Base-by-base conservation (phyloP, 64 coral and sea anemone species). In the Montipora efflorescens region DNA sequence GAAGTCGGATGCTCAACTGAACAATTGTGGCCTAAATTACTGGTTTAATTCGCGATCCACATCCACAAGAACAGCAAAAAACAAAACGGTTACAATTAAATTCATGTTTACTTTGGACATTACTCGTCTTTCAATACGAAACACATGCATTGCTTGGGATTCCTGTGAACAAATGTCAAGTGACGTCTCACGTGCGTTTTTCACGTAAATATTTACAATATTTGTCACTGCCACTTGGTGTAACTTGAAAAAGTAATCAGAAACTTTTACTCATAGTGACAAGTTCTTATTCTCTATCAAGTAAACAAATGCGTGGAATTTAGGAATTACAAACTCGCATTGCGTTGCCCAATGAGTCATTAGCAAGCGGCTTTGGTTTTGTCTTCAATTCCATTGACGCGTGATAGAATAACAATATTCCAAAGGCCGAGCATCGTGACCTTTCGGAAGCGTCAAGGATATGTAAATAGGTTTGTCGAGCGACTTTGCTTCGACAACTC, bases 361-460 rank as follows among this genome's bases (percentile, higher is more conserved):
- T 71, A 21, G 4, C 20, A 15, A 7, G 21, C 12, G 53, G 68
- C 68, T 71, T 71, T 71, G 4, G 68, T 18, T 8, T 86, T 86
- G 82, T 86, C 48, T 86, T 86, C 66, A 22, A 20, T 8, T 78
- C 62, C 82, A 72, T 71, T 86, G 59, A 86, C 50, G 82, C 82
- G 67, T 86, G 28, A 12, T 21, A 16, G 13, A 62, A 61, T 66
- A 64, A 82, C 80, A 82, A 82, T 82, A 59, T 64, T 25, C 23
- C 7, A 18, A 69, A 21, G 45, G 62, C 19, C 82, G 46, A 13
- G 82, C 82, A 49, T 84, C 47, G 61, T 78, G 66, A 69, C 82
- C 82, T 71, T 20, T 48, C 20, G 46, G 66, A 71, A 45, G 82
- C 82, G 64, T 71, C 19, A 10, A 72, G 43, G 36, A 49, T 86